Percentiles rank a stretch among this genome's conserved stretches.
phyloP scores from a whole-genome alignment of 2,113 vertebrate genomes.

The Silurus asotus region DNA sequence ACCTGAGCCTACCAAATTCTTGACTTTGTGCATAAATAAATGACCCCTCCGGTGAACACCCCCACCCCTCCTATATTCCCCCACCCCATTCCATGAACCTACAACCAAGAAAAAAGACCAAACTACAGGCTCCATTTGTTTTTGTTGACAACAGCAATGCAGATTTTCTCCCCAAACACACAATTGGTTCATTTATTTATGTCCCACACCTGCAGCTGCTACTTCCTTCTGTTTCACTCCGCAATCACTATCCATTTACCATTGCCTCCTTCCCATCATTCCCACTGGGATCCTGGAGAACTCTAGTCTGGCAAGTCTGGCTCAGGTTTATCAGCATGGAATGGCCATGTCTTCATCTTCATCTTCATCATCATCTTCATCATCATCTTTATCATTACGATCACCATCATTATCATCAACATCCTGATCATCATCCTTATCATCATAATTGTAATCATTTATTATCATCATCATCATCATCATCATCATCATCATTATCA shows the following conservation, averaged over 20 bases:
- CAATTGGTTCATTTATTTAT: conserved; percentile 34
- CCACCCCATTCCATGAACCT: neutral
- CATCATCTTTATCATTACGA: neutral
- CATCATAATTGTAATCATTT: no score
- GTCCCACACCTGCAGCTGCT: neutral
- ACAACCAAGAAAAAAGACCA: conserved; percentile 9
- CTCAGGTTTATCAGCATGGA: conserved; percentile 5
- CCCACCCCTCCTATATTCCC: neutral
- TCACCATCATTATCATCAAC: neutral
- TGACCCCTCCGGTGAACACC: no score
- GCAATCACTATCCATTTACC: conserved; percentile 1
- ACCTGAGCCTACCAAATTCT: no score
- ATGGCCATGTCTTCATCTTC: conserved; percentile 6
- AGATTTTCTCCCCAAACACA: conserved; percentile 16
- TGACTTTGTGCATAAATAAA: conserved; percentile 13
- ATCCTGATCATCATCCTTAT: no score
- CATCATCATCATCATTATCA: no score
- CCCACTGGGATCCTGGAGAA: neutral
- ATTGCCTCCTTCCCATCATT: conserved; percentile 17
- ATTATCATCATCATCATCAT: no score
- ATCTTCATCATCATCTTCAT: neutral
- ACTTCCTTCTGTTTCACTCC: neutral
- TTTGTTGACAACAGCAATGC: neutral
- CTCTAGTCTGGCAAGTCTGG: neutral
- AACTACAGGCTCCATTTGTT: conserved; percentile 22